A percentile compares a stretch with the other conserved stretches of the same genome.
These are phyloP conservation scores for Phyllostomus hastatus DNA, from an alignment of 2,113 vertebrate genomes.

Conservation along the genomic window DNA sequence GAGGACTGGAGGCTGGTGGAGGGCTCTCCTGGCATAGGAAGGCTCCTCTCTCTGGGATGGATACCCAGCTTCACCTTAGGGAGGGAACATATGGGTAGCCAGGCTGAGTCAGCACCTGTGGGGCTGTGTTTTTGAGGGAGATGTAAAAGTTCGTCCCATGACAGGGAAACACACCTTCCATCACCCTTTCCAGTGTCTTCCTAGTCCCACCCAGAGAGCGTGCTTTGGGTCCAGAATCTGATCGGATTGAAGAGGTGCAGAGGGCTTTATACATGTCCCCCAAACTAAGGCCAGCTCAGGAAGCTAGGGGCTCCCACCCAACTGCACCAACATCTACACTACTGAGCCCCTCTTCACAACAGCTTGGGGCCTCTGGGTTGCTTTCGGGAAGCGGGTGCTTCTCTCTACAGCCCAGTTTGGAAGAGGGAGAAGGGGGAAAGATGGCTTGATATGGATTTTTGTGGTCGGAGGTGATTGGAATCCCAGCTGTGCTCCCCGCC, in stretches of 20 bases:
- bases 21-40: background rate
- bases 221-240: background rate
- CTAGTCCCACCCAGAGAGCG: background rate
- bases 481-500: background rate
- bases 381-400: conserved; percentile 52
- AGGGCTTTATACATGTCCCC: background rate
- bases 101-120: background rate
- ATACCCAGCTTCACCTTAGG: background rate
- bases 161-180: background rate
- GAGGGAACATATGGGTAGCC: background rate
- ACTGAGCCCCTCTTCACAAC: background rate
- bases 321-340: background rate
- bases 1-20: background rate
- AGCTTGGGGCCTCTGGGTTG: conserved; percentile 45
- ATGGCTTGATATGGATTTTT: conserved; percentile 30
- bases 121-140: background rate
- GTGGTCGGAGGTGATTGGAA: conserved; percentile 45
- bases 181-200: background rate
- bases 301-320: background rate
- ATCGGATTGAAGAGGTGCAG: background rate
- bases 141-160: background rate
- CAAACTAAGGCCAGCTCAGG: background rate
- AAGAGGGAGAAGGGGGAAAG: background rate
- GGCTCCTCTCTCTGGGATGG: background rate
- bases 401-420: background rate